Evolutionary conservation across 2,113 vertebrate genomes (phyloP).

Genomic region (Myocastor coypus): DNA sequence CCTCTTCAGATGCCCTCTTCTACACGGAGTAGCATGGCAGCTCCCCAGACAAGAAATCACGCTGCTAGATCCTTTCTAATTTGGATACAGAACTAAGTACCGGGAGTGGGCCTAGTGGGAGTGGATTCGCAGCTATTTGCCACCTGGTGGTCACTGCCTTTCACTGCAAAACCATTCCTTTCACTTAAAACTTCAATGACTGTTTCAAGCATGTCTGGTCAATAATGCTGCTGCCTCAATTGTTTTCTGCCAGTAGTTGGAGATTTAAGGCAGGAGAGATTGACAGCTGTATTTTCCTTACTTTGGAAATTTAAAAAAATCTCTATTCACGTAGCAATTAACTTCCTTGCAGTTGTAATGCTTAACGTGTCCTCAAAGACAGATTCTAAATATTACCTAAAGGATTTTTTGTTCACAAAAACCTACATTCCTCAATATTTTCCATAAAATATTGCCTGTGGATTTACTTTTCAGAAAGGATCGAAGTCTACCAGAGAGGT

Average conservation of each 20-base stretch:
- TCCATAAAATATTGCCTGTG: neutral
- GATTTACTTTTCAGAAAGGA: neutral
- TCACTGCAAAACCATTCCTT: constrained; percentile 60
- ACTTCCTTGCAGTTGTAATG: neutral
- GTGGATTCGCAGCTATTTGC: neutral
- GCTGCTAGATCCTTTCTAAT: neutral
- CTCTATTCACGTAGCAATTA: constrained; percentile 23
- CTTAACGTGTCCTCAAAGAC: neutral
- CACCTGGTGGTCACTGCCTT: constrained; percentile 53
- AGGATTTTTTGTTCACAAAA: neutral
- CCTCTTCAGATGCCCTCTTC: neutral
- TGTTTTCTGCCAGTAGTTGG: neutral
- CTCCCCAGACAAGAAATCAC: neutral
- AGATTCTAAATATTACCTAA: neutral
- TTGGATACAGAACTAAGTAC: neutral
- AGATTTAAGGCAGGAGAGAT: neutral
- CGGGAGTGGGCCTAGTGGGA: neutral
- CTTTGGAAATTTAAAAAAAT: neutral
- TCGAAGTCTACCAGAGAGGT: neutral
- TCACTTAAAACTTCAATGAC: neutral
- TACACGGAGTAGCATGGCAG: neutral
- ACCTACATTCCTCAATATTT: neutral
- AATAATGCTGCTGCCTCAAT: neutral
- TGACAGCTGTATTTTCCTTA: neutral
- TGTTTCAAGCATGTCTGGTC: neutral